Evolutionary conservation across 2,888 invertebrate species (phyloP).

Genomic region (Tachina fera): DNA sequence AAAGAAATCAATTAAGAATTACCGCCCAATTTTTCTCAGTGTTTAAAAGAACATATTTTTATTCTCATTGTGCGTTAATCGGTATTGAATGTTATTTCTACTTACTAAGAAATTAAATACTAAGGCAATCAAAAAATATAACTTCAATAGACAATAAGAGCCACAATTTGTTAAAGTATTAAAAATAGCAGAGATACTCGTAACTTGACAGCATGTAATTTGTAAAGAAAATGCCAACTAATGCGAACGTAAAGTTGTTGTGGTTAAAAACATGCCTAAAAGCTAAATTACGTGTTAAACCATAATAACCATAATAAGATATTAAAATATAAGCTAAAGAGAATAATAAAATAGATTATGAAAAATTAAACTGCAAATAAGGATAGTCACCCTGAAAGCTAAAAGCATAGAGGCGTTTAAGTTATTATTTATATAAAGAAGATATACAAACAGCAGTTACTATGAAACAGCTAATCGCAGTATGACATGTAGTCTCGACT

Average conservation of each 20-base stretch:
- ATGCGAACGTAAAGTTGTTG: background rate
- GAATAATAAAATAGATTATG: background rate
- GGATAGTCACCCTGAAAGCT: no score
- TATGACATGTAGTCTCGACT: no score
- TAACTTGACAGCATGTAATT: background rate
- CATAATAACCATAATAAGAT: background rate
- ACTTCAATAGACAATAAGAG: background rate
- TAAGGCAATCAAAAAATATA: background rate
- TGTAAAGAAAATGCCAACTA: background rate
- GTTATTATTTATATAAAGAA: no score
- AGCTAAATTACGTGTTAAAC: background rate
- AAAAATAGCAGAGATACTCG: background rate
- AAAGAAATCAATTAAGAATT: no score
- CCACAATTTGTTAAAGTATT: background rate
- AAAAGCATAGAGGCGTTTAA: no score
- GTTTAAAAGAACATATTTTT: no score
- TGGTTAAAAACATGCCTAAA: background rate
- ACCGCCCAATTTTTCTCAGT: no score
- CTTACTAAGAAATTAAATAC: no score
- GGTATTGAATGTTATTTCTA: no score
- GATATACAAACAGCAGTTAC: no score
- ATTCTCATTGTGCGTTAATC: no score
- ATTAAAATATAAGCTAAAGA: background rate
- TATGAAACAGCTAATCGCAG: no score
- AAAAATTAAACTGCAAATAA: background rate